Evolutionary conservation across 37 sponge, comb jelly and placozoan genomes (phyloP).

Genomic region (Oopsacas minuta): DNA sequence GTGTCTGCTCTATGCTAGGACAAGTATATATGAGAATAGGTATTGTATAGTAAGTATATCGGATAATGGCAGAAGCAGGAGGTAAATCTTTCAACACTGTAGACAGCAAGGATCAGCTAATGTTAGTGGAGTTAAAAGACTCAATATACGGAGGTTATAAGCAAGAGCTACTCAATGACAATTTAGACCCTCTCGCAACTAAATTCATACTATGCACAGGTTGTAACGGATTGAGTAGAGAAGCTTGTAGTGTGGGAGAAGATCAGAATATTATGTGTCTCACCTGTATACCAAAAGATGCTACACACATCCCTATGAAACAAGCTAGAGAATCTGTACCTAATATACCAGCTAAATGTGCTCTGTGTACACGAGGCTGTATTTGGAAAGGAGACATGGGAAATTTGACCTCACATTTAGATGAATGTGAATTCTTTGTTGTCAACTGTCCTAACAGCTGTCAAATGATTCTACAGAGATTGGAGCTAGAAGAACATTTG

Average conservation of each 20-base stretch:
- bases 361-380: background rate
- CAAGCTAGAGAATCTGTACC: background rate
- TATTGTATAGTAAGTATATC: no score
- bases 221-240: conserved; percentile 4
- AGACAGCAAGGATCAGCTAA: conserved; percentile 1
- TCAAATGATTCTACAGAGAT: background rate
- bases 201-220: background rate
- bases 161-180: background rate
- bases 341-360: background rate
- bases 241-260: background rate
- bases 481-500: background rate
- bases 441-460: background rate
- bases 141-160: background rate
- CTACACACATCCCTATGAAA: background rate
- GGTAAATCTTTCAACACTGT: background rate
- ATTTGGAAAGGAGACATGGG: background rate
- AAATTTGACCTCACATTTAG: background rate
- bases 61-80: conserved; percentile 11
- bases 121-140: background rate
- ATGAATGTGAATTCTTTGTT: conserved; percentile 13
- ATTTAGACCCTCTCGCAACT: background rate
- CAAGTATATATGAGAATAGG: no score
- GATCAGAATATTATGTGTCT: background rate
- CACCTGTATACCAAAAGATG: background rate
- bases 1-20: no score